Evolutionary conservation across 1,140 invertebrate genomes (phyloP).

Genomic region (Drosophila eugracilis): DNA sequence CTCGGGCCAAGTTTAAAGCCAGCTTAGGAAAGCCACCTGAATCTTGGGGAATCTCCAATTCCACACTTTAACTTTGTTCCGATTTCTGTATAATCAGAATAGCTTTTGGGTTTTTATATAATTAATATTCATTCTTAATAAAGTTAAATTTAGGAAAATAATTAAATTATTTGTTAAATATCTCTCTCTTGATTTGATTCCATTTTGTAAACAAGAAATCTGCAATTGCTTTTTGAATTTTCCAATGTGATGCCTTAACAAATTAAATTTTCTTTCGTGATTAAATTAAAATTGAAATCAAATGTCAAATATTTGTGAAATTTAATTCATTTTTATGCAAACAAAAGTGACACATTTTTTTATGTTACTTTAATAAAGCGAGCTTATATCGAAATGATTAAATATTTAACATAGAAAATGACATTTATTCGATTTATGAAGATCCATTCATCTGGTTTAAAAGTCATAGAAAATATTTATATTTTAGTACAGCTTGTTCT

Average conservation of each 20-base stretch:
- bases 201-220: neutral
- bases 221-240: slow-evolving; percentile 12
- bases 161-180: slow-evolving; percentile 9
- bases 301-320: slow-evolving; percentile 54
- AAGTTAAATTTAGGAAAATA: no score
- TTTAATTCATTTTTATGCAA: slow-evolving; percentile 17
- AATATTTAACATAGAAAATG: no score
- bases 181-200: neutral
- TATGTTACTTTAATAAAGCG: neutral
- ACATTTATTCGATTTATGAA: neutral
- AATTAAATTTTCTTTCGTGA: slow-evolving; percentile 31
- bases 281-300: slow-evolving; percentile 57
- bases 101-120: no score
- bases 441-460: no score
- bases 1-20: slow-evolving; percentile 21
- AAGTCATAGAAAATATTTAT: neutral
- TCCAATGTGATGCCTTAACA: slow-evolving; percentile 7
- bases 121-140: no score
- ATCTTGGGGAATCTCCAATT: slow-evolving; percentile 4
- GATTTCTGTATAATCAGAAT: neutral
- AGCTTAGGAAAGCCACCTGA: slow-evolving; percentile 33
- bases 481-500: no score
- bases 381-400: slow-evolving; percentile 2
- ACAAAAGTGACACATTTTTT: slow-evolving; percentile 17
- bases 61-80: slow-evolving; percentile 3